These are phyloP conservation scores for Trachemys scripta DNA, from an alignment of 2,113 vertebrate species.

Conservation along the genomic window DNA sequence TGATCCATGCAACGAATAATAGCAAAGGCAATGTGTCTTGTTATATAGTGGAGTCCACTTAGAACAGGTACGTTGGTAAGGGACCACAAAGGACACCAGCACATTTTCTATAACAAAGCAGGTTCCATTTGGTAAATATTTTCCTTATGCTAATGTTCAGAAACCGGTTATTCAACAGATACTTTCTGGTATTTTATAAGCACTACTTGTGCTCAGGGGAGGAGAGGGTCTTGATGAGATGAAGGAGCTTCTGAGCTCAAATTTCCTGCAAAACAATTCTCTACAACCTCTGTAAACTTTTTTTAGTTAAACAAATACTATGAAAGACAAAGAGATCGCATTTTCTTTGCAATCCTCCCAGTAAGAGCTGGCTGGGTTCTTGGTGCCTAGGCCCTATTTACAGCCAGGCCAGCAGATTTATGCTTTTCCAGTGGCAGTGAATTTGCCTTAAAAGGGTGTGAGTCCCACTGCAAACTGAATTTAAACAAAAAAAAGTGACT, in stretches of 20 bases:
- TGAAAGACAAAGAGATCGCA: neutral
- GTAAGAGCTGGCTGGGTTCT: neutral
- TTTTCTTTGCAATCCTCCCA: neutral
- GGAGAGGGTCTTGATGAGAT: neutral
- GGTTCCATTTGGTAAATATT: fast-evolving
- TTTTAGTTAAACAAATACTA: constrained; percentile 2
- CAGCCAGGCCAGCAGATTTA: neutral
- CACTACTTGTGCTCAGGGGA: constrained; percentile 18
- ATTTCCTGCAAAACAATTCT: constrained; percentile 42
- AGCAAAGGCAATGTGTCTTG: neutral
- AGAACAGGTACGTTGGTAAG: neutral
- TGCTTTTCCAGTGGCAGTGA: neutral
- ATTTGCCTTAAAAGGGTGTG: constrained; percentile 17
- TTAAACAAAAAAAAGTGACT: neutral
- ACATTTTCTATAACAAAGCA: neutral
- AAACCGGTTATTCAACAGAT: constrained; percentile 1
- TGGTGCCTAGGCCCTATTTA: neutral
- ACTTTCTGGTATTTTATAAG: neutral
- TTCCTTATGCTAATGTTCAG: neutral
- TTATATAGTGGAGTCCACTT: neutral
- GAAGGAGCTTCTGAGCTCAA: neutral
- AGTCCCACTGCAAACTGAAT: neutral
- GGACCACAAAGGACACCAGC: neutral
- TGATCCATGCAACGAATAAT: neutral
- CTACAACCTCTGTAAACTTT: constrained; percentile 16